A percentile compares a stretch with the other conserved stretches of the same genome.
phyloP scores from a whole-genome alignment of 1,140 invertebrate genomes.

The Drosophila carrolli region DNA sequence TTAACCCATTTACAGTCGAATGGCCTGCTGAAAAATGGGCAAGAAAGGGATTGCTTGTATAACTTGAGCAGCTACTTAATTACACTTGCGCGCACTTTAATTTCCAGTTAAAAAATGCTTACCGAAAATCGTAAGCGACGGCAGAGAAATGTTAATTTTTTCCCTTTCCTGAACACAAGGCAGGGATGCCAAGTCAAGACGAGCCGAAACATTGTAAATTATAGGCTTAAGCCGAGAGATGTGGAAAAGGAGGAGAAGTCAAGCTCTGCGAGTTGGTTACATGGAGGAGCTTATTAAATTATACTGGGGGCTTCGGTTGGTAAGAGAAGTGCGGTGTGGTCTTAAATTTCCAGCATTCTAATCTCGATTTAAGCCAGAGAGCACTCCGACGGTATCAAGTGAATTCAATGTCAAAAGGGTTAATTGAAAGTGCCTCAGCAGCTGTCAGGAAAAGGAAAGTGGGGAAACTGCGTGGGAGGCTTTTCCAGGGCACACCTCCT shows the following conservation, averaged over 20 bases:
- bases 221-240: slow-evolving; percentile 66
- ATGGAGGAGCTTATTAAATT: slow-evolving; percentile 74
- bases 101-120: slow-evolving; percentile 62
- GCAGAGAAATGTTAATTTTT: slow-evolving; percentile 70
- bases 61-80: slow-evolving; percentile 75
- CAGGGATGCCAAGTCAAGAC: slow-evolving; percentile 65
- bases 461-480: slow-evolving; percentile 6
- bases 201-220: slow-evolving; percentile 78
- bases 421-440: slow-evolving; percentile 57
- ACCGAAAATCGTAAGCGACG: slow-evolving; percentile 27
- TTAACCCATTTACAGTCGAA: slow-evolving; percentile 73
- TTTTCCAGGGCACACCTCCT: neutral
- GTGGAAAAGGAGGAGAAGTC: slow-evolving; percentile 12
- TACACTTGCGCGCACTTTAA: slow-evolving; percentile 82
- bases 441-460: slow-evolving; percentile 28
- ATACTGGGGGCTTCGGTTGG: slow-evolving; percentile 30
- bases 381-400: slow-evolving; percentile 45
- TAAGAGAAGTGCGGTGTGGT: slow-evolving; percentile 13
- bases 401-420: slow-evolving; percentile 74
- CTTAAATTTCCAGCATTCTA: slow-evolving; percentile 63
- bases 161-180: neutral
- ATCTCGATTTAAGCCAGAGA: slow-evolving; percentile 64
- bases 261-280: slow-evolving; percentile 38
- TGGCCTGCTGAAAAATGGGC: slow-evolving; percentile 64
- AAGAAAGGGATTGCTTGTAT: slow-evolving; percentile 42